Base-by-base conservation (phyloP, 2,888 invertebrate species). In the Dendrolimus houi region DNA sequence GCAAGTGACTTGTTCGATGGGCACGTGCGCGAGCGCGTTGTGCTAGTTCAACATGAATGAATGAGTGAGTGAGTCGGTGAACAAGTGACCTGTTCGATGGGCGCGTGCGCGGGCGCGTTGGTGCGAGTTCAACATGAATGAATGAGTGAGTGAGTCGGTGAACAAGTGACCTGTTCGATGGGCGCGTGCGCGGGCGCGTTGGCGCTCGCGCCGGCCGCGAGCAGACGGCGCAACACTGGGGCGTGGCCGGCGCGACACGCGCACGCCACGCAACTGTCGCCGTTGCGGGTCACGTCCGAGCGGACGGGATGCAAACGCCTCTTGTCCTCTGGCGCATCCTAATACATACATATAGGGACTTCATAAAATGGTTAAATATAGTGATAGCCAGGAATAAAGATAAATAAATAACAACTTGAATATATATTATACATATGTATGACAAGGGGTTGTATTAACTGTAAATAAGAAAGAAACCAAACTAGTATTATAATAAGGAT, bases 231-330 rank as follows among this genome's bases (percentile, higher is more conserved):
- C 1, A 94, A 94, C 56, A 96, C 94, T 54, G 95, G 67, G 60
- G 63, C 65, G 76, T 97, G 95, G 14, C 94, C 93, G 47, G 94
- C 94, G 58, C 95, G 93, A 2, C 96, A 95, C 0, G 96, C 96
- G 8, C 95, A 94, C 75, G 97, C 94, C 29, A 98, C 87, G 17
- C 97, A 95, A 1, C 97, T 96, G 84, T 98, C 97, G 12, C 92
- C 92, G 59, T 93, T 93, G 60, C 95, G 94, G 68, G 94, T 94
- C 67, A 94, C 82, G 82, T 97, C 96, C 60, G 96, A 80, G 62
- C 94, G 92, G 60, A 96, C 88, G 0, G 97, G 96, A 62, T 93
- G 94, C 55, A 95, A 60, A 7, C 71, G 71, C 1, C 67, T 62
- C 41, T 47, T 47, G 47, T 47, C 47, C 12, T 47, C 47, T 47